phyloP scores from a whole-genome alignment of 2,888 invertebrate species.

The Tetropium fuscum region DNA sequence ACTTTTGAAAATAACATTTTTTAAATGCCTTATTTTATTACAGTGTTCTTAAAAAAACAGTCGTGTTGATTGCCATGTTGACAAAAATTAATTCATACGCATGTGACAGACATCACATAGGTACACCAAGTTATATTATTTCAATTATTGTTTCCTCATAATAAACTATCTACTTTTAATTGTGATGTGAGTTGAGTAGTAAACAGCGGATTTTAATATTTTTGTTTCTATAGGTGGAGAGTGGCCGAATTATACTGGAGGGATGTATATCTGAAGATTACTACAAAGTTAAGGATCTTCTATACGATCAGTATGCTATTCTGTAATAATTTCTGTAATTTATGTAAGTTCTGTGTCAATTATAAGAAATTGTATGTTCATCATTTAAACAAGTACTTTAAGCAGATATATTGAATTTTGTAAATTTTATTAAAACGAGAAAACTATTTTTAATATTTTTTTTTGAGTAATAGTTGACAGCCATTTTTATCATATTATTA shows the following conservation, averaged over 20 bases:
- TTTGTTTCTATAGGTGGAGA: conserved; percentile 77
- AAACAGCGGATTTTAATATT: background rate
- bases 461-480: no score
- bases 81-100: no score
- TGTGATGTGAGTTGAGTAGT: background rate
- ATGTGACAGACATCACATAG: no score
- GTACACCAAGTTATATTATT: no score
- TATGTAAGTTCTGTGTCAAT: background rate
- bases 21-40: no score
- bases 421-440: conserved; percentile 4
- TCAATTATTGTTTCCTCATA: background rate
- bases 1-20: no score
- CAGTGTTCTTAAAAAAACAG: no score
- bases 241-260: conserved; percentile 92
- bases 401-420: no score
- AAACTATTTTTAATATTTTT: no score
- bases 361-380: background rate
- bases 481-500: no score
- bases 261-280: conserved; percentile 96
- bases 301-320: conserved; percentile 98
- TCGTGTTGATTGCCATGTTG: no score
- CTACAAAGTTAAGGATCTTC: conserved; percentile 89
- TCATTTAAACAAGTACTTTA: background rate
- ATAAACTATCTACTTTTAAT: background rate
- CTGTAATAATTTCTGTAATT: conserved; percentile 73